Evolutionary conservation across 2,113 vertebrate species (phyloP), one percentile per base, ranked within the genome.

Genomic region (Charina bottae): DNA sequence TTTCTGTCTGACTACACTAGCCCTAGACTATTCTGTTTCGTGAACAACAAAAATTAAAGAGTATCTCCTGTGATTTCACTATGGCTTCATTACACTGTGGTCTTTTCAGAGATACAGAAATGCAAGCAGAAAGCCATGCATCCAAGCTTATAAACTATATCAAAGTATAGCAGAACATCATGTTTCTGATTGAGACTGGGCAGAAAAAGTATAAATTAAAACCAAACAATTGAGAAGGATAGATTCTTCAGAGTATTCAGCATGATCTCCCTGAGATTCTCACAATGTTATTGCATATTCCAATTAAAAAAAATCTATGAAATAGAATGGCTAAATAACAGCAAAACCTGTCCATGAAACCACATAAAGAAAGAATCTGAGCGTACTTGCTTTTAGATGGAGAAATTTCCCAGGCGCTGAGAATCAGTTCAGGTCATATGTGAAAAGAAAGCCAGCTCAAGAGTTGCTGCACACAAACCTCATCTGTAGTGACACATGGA

Each of bases 21-120:
- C 89, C 72, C 86, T n/a, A 64, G 19, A 58, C 13, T 90, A 37
- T 87, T 93, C 13, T 53, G 8, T 85, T 90, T 91, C n/a, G 87
- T 62, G 37, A 12, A 72, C 89, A 60, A 28, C 54, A 2, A 37
- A 88, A n/a, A 92, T 78, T 72, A 6, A 68, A 93, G 26, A 84
- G 13, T n/a, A n/a, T 85, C 58, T 92, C 83, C 37, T 89, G 37
- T 83, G 42, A 93, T 56, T 49, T 91, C 7, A 0, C 21, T 33
- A 8, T 23, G 5, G 23, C 59, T 93, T 55, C 83, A 49, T 85
- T 89, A 78, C n/a, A 84, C 58, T 56, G 83, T n/a, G 17, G 21
- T 10, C 21, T 28, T 8, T 17, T 85, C 72, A 55, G 90, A 90
- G 19, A 0, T 55, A 68, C 72, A 64, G 24, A 24, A 78, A 59